These are phyloP conservation scores for Alcedo quadribrachys DNA, from an alignment of 2,797 vertebrate genomes.

Conservation along the genomic window DNA sequence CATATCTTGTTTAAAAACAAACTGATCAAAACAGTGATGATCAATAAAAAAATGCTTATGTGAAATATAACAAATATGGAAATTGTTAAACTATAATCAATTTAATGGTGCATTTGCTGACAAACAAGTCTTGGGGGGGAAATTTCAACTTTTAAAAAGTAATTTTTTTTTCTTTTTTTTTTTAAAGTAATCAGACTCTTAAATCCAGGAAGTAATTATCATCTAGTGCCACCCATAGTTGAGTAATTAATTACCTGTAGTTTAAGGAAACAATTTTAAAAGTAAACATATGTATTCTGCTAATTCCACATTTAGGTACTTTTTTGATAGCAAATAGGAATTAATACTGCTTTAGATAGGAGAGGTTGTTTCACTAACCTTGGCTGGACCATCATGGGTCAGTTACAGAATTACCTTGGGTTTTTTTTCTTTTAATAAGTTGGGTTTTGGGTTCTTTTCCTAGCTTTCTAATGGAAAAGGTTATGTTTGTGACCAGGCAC, in stretches of 20 bases:
- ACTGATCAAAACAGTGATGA: neutral
- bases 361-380: neutral
- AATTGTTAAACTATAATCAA: neutral
- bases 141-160: neutral
- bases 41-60: neutral
- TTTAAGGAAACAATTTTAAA: neutral
- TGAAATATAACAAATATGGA: neutral
- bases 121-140: neutral
- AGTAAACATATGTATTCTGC: neutral
- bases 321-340: neutral
- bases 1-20: neutral
- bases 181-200: neutral
- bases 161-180: neutral
- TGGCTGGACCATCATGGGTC: neutral
- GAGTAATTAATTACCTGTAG: neutral
- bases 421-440: neutral
- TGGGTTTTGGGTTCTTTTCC: neutral
- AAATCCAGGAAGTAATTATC: neutral
- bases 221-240: neutral
- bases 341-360: neutral
- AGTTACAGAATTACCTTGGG: neutral
- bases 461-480: neutral
- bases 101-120: neutral
- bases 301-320: neutral
- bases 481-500: neutral